These are phyloP conservation scores for Lepidothrix coronata DNA, from an alignment of 2,113 vertebrate species.

Conservation along the genomic window DNA sequence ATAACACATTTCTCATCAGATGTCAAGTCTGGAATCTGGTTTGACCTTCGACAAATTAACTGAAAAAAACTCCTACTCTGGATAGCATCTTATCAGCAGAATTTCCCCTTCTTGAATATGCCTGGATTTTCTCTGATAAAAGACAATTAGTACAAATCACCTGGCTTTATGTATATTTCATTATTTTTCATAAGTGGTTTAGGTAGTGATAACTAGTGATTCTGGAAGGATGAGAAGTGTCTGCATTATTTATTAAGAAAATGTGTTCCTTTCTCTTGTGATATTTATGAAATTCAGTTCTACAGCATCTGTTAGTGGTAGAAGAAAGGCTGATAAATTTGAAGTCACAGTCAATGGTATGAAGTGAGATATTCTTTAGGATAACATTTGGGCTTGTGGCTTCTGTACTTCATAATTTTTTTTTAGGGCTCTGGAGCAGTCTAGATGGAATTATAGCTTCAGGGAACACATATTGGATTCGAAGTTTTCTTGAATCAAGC, in stretches of 20 bases:
- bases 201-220: neutral
- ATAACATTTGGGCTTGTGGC: neutral
- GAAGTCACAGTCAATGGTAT: slow-evolving; percentile 22
- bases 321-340: slow-evolving; percentile 32
- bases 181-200: neutral
- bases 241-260: slow-evolving; percentile 10
- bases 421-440: slow-evolving; percentile 19
- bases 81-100: neutral
- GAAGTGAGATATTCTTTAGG: neutral
- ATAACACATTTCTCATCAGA: neutral
- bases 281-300: neutral
- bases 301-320: neutral
- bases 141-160: neutral
- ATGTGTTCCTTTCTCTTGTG: neutral
- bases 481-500: neutral
- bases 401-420: slow-evolving; percentile 1
- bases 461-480: neutral
- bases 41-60: neutral
- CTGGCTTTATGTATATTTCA: neutral
- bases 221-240: neutral
- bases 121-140: neutral
- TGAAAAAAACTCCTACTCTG: neutral
- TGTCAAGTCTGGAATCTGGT: neutral
- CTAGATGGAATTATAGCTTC: neutral
- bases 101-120: neutral